phyloP scores from a whole-genome alignment of 2,113 vertebrate species.

The Dolichallabes microphthalmus region DNA sequence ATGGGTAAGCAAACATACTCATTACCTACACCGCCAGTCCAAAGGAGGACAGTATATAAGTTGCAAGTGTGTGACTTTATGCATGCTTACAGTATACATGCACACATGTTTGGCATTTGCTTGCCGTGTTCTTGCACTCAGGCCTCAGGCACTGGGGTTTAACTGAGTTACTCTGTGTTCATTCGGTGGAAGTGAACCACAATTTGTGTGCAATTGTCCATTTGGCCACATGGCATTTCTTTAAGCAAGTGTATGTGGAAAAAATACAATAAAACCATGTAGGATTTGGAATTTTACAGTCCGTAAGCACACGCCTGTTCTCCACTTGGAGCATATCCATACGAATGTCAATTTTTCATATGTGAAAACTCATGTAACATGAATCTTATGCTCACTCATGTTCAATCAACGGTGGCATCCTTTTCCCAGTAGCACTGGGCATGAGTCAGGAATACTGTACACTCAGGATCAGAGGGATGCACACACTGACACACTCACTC shows the following conservation, averaged over 20 bases:
- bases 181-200: conserved; percentile 3
- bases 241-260: conserved; percentile 5
- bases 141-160: background rate
- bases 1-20: conserved; percentile 74
- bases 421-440: background rate
- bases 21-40: conserved; percentile 65
- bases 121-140: background rate
- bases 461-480: background rate
- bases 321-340: background rate
- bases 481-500: background rate
- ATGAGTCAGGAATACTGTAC: background rate
- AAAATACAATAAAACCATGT: background rate
- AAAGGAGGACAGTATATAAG: conserved; percentile 54
- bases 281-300: background rate
- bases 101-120: conserved; percentile 17
- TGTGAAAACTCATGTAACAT: background rate
- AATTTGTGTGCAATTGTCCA: conserved; percentile 22
- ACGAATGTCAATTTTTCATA: background rate
- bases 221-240: conserved; percentile 7
- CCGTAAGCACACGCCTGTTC: background rate
- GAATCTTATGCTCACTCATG: background rate
- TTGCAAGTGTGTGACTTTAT: conserved; percentile 26
- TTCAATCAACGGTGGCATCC: background rate
- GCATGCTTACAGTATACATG: background rate
- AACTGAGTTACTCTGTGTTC: background rate